These are phyloP conservation scores for Zoanthus gigantus DNA, from an alignment of 92 coral and sea anemone species.

Conservation along the genomic window DNA sequence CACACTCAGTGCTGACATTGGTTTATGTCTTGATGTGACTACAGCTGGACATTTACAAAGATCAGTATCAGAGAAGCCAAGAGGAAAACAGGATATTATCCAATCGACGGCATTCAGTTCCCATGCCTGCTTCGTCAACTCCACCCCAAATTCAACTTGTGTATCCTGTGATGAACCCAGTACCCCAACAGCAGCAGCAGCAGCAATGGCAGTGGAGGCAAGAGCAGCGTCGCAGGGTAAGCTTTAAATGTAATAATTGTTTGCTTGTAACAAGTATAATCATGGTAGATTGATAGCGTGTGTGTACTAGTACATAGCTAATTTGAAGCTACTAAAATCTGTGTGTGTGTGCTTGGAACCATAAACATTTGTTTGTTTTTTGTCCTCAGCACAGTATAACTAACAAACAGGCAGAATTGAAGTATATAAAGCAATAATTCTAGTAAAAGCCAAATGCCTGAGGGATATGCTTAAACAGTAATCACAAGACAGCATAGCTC, in stretches of 20 bases:
- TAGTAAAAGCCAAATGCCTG: too few relatives aligned
- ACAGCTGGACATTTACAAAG: constrained; percentile 80
- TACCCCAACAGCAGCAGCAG: constrained; percentile 56
- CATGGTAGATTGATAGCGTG: too few relatives aligned
- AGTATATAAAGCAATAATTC: too few relatives aligned
- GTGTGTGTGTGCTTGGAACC: too few relatives aligned
- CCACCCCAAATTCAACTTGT: constrained; percentile 84
- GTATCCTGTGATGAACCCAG: constrained; percentile 69
- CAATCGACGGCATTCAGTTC: constrained; percentile 62
- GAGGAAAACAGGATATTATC: constrained; percentile 53
- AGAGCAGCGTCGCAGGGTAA: constrained; percentile 91
- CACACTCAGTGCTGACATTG: not conserved
- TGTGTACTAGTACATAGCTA: too few relatives aligned
- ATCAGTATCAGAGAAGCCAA: constrained; percentile 62
- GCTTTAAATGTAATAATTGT: not conserved
- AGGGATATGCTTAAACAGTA: too few relatives aligned
- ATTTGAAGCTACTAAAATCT: too few relatives aligned
- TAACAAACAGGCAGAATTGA: too few relatives aligned
- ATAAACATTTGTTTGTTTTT: too few relatives aligned
- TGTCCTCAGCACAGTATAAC: too few relatives aligned
- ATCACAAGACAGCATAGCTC: too few relatives aligned
- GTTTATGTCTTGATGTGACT: not conserved
- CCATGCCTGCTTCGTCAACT: constrained; percentile 48
- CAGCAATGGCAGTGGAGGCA: constrained; percentile 75
- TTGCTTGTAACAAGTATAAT: not conserved